A percentile compares a stretch with the other conserved stretches of the same genome.
Evolutionary conservation across 2,113 vertebrate species (phyloP).

Genomic region (Oceanodroma tethys): DNA sequence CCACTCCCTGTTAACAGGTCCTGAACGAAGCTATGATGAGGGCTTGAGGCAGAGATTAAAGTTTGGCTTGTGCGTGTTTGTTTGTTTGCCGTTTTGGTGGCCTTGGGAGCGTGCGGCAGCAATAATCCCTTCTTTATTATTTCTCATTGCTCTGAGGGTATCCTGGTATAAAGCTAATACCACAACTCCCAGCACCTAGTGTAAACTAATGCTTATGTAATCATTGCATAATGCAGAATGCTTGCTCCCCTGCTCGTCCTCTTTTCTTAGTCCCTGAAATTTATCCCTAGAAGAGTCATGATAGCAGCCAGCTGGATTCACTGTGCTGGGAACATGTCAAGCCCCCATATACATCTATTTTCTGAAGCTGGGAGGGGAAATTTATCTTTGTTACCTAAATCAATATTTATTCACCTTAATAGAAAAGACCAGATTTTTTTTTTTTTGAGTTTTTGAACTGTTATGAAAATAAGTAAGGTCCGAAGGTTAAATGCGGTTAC

Average conservation of each 20-base stretch:
- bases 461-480: background rate
- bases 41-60: background rate
- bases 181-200: slow-evolving; percentile 52
- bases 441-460: background rate
- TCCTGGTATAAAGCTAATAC: slow-evolving; percentile 27
- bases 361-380: background rate
- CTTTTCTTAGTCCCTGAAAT: slow-evolving; percentile 50
- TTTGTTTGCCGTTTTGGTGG: slow-evolving; percentile 27
- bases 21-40: background rate
- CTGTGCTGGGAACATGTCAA: background rate
- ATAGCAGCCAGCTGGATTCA: background rate
- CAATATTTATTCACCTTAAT: background rate
- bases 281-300: slow-evolving; percentile 28
- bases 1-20: background rate
- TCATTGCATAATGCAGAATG: slow-evolving; percentile 62
- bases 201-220: slow-evolving; percentile 65
- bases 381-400: background rate
- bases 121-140: slow-evolving; percentile 34
- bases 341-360: background rate
- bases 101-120: background rate
- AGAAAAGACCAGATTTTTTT: background rate
- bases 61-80: background rate
- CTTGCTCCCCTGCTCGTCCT: slow-evolving; percentile 30
- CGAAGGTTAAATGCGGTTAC: background rate
- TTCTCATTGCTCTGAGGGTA: slow-evolving; percentile 1